phyloP scores from a whole-genome alignment of 1,140 invertebrate genomes.

The Muscidifurax raptorellus region DNA sequence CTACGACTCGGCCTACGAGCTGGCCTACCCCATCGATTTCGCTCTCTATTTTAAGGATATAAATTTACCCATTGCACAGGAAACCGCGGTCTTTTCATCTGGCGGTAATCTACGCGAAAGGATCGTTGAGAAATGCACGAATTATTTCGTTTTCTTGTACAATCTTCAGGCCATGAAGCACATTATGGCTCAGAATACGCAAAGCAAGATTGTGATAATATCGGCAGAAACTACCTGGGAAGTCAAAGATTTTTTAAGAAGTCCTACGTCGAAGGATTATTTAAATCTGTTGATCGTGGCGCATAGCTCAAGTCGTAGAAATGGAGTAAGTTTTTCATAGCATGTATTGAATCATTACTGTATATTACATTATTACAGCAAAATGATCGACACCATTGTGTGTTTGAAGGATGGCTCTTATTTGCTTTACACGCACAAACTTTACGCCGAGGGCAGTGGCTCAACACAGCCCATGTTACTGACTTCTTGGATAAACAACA shows the following conservation, averaged over 20 bases:
- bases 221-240: constrained; percentile 82
- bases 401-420: constrained; percentile 78
- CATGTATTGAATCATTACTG: not conserved
- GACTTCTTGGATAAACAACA: constrained; percentile 80
- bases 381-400: not conserved
- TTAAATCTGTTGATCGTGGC: constrained; percentile 81
- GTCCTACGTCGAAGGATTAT: constrained; percentile 78
- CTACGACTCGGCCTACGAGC: constrained; percentile 77
- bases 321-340: constrained; percentile 55
- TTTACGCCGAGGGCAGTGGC: constrained; percentile 82
- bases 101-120: not conserved
- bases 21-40: constrained; percentile 75
- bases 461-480: constrained; percentile 79
- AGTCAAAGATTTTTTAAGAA: constrained; percentile 81
- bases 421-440: constrained; percentile 82
- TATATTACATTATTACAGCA: too few relatives aligned
- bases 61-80: not conserved
- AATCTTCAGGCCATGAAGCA: constrained; percentile 77
- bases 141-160: constrained; percentile 80
- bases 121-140: constrained; percentile 74
- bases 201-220: constrained; percentile 79
- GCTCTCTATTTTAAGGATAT: constrained; percentile 61
- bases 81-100: not conserved
- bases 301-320: constrained; percentile 63
- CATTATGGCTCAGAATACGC: constrained; percentile 78